Evolutionary conservation across 2,888 invertebrate species (phyloP).

Genomic region (Euzophera pinguis): DNA sequence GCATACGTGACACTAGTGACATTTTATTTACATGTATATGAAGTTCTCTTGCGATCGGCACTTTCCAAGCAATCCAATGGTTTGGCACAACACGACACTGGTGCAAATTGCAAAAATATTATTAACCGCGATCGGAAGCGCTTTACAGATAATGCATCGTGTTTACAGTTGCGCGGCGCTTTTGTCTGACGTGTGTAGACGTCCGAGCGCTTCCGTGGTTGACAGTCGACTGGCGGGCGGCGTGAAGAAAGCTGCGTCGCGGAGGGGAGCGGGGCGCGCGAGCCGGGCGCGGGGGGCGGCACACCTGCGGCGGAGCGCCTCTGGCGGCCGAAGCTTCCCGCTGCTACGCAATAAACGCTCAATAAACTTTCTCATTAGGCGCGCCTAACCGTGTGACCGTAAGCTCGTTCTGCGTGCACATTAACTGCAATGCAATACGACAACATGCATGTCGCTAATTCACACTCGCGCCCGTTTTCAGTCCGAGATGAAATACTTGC

Average conservation of each 20-base stretch:
- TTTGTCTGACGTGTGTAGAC: slow-evolving; percentile 34
- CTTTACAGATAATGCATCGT: slow-evolving; percentile 67
- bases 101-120: slow-evolving; percentile 53
- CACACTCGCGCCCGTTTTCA: slow-evolving; percentile 47
- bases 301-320: slow-evolving; percentile 68
- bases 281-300: slow-evolving; percentile 45
- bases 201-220: slow-evolving; percentile 56
- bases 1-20: slow-evolving; percentile 56
- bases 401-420: slow-evolving; percentile 71
- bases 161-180: slow-evolving; percentile 74
- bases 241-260: slow-evolving; percentile 29
- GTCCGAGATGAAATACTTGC: slow-evolving; percentile 27
- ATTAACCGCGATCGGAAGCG: slow-evolving; percentile 69
- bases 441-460: slow-evolving; percentile 55
- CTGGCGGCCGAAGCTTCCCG: slow-evolving; percentile 70
- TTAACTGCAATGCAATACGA: slow-evolving; percentile 64
- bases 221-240: slow-evolving; percentile 63
- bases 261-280: slow-evolving; percentile 35
- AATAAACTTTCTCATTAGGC: slow-evolving; percentile 80
- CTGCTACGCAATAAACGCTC: slow-evolving; percentile 79
- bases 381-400: slow-evolving; percentile 77
- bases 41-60: slow-evolving; percentile 57
- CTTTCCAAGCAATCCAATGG: slow-evolving; percentile 51
- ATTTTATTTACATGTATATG: slow-evolving; percentile 65
- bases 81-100: slow-evolving; percentile 74